phyloP scores from a whole-genome alignment of 2,797 vertebrate species.

The Kryptopterus vitreolus region DNA sequence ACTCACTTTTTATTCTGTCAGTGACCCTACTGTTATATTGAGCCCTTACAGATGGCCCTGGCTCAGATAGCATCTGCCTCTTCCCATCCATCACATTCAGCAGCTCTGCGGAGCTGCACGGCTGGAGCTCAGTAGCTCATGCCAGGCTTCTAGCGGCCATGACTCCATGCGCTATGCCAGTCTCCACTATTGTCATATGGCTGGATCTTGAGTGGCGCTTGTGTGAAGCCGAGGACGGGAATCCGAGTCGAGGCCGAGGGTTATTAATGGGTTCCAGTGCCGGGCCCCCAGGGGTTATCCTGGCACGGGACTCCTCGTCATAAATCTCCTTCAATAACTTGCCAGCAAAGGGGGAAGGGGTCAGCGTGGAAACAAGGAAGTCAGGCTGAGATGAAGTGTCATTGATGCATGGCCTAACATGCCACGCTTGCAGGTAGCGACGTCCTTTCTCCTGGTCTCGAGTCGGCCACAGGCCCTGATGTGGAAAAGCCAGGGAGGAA shows the following conservation, averaged over 20 bases:
- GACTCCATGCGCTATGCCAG: conserved; percentile 23
- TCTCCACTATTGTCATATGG: conserved; percentile 50
- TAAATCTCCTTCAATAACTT: conserved; percentile 97
- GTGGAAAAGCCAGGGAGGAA: conserved; percentile 57
- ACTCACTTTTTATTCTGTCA: conserved; percentile 34
- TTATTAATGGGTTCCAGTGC: conserved; percentile 90
- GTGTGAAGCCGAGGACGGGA: conserved; percentile 65
- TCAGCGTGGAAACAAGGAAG: conserved; percentile 88
- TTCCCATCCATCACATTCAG: conserved; percentile 54
- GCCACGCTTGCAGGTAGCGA: conserved; percentile 53
- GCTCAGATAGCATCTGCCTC: conserved; percentile 58
- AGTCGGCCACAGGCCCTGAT: conserved; percentile 58
- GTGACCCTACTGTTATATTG: conserved; percentile 55
- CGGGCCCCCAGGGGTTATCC: conserved; percentile 84
- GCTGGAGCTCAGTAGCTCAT: conserved; percentile 43
- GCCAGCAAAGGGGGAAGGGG: conserved; percentile 83
- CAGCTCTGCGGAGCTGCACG: conserved; percentile 38
- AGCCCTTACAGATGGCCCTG: conserved; percentile 57
- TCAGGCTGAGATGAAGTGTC: conserved; percentile 89
- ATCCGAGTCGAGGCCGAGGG: conserved; percentile 73
- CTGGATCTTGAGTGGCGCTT: conserved; percentile 59
- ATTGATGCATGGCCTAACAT: conserved; percentile 57
- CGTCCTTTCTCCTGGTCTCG: background rate
- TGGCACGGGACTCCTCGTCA: conserved; percentile 83
- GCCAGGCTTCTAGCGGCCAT: conserved; percentile 44